Base-by-base conservation (phyloP, 2,113 vertebrate genomes). In the Atractosteus spatula region DNA sequence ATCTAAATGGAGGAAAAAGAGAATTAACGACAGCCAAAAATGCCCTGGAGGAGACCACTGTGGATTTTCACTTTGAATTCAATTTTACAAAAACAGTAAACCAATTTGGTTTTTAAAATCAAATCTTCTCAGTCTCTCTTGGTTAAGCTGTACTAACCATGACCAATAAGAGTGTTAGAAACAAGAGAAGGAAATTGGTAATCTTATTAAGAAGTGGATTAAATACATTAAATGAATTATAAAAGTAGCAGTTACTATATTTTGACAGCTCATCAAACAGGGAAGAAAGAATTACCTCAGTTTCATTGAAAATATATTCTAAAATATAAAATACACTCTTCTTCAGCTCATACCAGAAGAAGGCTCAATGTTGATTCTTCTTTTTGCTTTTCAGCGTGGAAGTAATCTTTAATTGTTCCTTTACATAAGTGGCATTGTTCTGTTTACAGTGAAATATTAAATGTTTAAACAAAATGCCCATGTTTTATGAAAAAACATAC, bases 111-210 rank as follows among this genome's bases (percentile, higher is more conserved):
- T 7, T 16, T n/a, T 47, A 47, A 45, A 29, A 70, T 71, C 7
- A 13, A 59, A 59, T 59, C 41, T n/a, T 62, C 43, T 43, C 43
- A 63, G 57, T 71, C 57, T 51, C 42, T 51, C 14, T 16, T 29
- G 14, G 44, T 63, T 43, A 51, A 8, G 43, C 41, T 6, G 41
- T 51, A 57, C 14, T 71, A 47, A 69, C 55, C 44, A 43, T 68
- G 74, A 74, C 73, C 57, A 70, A 70, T 73, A 66, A 62, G 70
- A 55, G 41, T 73, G 70, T 41, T 73, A 69, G 76, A 74, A 41
- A 59, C 57, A 59, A 59, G n/a, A 3, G 72, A 4, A 14, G 57
- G 16, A 76, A 75, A 66, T 8, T 66, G 75, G 17, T 69, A 73
- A 81, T 79, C 63, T 68, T 69, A 66, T 78, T 65, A 72, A 57